Conservation (phyloP, 2,797 vertebrate genomes). For the Picus viridis region DNA sequence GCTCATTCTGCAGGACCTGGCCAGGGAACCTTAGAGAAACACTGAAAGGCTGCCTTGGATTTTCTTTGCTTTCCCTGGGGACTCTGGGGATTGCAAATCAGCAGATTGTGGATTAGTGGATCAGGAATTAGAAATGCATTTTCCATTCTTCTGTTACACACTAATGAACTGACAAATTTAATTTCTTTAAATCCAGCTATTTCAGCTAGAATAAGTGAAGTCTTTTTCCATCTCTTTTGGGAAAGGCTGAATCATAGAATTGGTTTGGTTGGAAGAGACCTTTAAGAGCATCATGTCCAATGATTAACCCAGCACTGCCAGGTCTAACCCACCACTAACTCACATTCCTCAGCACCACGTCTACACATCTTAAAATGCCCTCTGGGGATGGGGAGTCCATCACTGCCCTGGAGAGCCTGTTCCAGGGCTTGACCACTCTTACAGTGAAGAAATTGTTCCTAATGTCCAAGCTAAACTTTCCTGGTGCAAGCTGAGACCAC, state of each 20-base stretch:
- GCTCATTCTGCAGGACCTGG: not conserved
- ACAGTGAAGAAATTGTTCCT: too few species aligned
- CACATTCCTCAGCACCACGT: too few species aligned
- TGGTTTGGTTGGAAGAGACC: too few species aligned
- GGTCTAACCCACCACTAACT: too few species aligned
- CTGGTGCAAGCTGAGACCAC: too few species aligned
- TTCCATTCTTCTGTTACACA: slow-evolving; percentile 44
- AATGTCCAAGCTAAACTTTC: too few species aligned
- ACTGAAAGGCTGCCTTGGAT: not conserved
- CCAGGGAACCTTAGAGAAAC: not conserved
- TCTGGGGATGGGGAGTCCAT: too few species aligned
- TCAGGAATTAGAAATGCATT: slow-evolving; percentile 48
- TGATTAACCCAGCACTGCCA: too few species aligned
- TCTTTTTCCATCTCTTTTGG: not conserved
- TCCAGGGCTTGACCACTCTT: too few species aligned
- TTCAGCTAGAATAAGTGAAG: slow-evolving; percentile 12
- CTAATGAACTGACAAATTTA: slow-evolving; percentile 66
- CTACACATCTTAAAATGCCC: too few species aligned
- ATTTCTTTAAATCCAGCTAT: slow-evolving; percentile 47
- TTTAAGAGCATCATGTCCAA: too few species aligned
- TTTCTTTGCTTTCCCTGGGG: slow-evolving; percentile 24
- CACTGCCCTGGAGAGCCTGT: too few species aligned
- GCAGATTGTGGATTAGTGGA: slow-evolving; percentile 33
- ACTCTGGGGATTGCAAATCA: not conserved
- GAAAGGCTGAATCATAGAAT: not conserved